Evolutionary conservation across 53 echinoderm and acorn worm species (phyloP).

Genomic region (Mesocentrotus franciscanus): DNA sequence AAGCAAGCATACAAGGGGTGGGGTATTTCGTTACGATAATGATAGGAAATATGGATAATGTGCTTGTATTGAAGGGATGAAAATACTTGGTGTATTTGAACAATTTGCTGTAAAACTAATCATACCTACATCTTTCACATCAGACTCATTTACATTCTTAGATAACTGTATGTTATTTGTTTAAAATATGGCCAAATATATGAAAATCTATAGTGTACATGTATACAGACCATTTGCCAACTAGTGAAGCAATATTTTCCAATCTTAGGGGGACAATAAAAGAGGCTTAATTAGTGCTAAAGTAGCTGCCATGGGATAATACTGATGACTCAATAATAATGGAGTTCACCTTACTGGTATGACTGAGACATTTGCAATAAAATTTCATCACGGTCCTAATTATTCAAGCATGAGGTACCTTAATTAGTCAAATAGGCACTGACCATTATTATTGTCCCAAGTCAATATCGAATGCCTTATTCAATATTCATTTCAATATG

Average conservation of each 20-base stretch:
- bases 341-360: background rate
- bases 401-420: constrained; percentile 8
- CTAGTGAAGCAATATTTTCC: background rate
- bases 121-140: too few species aligned
- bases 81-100: too few species aligned
- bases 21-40: background rate
- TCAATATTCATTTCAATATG: background rate
- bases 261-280: background rate
- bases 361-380: constrained; percentile 42
- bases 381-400: constrained; percentile 2
- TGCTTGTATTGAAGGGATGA: background rate
- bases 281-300: background rate
- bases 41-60: background rate
- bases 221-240: background rate
- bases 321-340: background rate
- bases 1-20: too few species aligned
- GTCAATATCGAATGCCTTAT: constrained; percentile 42
- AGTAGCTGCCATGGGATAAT: background rate
- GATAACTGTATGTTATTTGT: too few species aligned
- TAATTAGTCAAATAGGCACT: constrained; percentile 47
- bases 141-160: too few species aligned
- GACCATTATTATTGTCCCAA: constrained; percentile 29
- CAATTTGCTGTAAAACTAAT: too few species aligned
- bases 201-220: too few species aligned
- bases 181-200: too few species aligned